Evolutionary conservation across 2,888 invertebrate genomes (phyloP).

Genomic region (Cenopis cana): DNA sequence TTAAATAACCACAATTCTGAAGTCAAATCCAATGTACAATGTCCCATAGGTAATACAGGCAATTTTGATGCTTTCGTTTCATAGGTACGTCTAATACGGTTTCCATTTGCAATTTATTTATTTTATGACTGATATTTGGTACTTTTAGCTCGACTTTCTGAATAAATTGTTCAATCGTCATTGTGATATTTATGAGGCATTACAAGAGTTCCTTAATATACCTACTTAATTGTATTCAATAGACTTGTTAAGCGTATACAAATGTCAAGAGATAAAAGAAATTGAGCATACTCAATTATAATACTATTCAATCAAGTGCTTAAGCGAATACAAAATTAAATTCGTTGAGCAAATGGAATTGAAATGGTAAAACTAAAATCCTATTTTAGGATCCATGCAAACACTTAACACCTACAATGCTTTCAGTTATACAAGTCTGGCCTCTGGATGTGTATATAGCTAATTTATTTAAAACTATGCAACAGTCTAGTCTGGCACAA

Average conservation of each 20-base stretch:
- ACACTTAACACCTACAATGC: constrained; percentile 30
- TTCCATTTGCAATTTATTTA: background rate
- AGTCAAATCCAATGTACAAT: background rate
- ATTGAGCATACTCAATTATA: background rate
- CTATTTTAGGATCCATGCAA: constrained; percentile 2
- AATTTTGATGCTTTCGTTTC: background rate
- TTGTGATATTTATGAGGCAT: background rate
- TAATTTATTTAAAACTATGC: constrained; percentile 45
- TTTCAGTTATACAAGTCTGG: constrained; percentile 22
- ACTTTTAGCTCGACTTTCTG: background rate
- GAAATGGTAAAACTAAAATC: constrained; percentile 13
- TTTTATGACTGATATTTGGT: background rate
- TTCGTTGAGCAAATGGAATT: background rate
- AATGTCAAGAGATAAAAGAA: background rate
- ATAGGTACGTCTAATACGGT: background rate
- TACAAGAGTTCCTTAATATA: background rate
- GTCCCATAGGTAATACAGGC: background rate
- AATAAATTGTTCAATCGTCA: background rate
- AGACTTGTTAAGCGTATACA: background rate
- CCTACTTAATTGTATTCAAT: background rate
- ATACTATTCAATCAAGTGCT: constrained; percentile 3
- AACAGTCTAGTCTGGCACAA: constrained; percentile 41
- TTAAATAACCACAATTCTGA: background rate
- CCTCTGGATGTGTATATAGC: constrained; percentile 34
- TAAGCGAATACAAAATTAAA: background rate